Evolutionary conservation across 1,140 invertebrate genomes (phyloP).

Genomic region (Drosophila santomea): DNA sequence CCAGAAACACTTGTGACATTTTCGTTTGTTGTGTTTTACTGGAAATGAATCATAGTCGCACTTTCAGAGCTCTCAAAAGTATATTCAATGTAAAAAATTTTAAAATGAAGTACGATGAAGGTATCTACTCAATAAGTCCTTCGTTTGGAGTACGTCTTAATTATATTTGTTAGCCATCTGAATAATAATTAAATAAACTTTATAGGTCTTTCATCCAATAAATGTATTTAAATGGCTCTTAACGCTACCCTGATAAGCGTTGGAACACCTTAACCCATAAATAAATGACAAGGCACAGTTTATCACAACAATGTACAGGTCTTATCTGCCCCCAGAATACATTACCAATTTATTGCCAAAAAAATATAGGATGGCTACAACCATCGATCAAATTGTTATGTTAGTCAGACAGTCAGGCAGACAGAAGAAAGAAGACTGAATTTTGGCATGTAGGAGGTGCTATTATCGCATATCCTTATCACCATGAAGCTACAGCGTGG

Average conservation of each 20-base stretch:
- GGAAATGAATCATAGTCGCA: neutral
- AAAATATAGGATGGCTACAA: slow-evolving; percentile 1
- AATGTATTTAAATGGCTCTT: slow-evolving; percentile 3
- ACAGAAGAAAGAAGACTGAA: slow-evolving; percentile 13
- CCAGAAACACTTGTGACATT: slow-evolving; percentile 7
- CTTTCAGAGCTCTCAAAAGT: too few species aligned
- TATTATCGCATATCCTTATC: slow-evolving; percentile 37
- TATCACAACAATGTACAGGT: neutral
- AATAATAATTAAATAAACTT: neutral
- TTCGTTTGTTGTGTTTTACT: neutral
- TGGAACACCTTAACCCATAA: slow-evolving; percentile 28
- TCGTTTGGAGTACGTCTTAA: neutral
- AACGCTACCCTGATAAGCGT: slow-evolving; percentile 7
- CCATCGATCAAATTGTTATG: slow-evolving; percentile 40
- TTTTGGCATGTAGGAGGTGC: neutral
- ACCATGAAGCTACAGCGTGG: slow-evolving; percentile 42
- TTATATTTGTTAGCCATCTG: neutral
- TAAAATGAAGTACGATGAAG: too few species aligned
- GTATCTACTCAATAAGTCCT: neutral
- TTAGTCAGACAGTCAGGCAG: slow-evolving; percentile 30
- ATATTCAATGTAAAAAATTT: too few species aligned
- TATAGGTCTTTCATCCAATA: neutral
- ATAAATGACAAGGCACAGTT: slow-evolving; percentile 11
- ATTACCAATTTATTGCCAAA: slow-evolving; percentile 29
- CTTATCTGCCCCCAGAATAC: neutral